A percentile compares a stretch with the other conserved stretches of the same genome.
These are phyloP conservation scores for Sylvilagus floridanus DNA, from an alignment of 2,797 vertebrate genomes.

Conservation along the genomic window DNA sequence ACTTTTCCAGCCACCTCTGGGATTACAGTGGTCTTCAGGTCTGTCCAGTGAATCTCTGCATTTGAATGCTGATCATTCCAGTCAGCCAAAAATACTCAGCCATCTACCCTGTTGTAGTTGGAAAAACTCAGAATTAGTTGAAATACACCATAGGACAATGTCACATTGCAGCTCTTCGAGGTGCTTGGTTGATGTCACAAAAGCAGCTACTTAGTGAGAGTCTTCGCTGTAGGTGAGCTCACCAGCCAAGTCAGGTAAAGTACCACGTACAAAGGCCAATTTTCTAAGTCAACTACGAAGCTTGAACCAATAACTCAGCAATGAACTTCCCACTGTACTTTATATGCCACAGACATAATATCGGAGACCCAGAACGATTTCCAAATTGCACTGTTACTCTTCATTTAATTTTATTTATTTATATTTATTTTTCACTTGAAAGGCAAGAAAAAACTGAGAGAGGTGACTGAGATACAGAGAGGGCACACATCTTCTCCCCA, in stretches of 20 bases:
- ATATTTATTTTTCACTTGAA: no score
- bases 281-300: conserved; percentile 33
- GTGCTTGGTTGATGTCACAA: neutral
- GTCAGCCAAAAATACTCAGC: neutral
- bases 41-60: neutral
- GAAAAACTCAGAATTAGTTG: conserved; percentile 17
- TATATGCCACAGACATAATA: neutral
- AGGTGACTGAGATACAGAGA: no score
- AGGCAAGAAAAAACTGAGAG: no score
- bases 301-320: conserved; percentile 22
- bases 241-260: neutral
- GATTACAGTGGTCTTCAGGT: neutral
- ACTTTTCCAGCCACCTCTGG: neutral
- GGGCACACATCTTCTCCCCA: no score
- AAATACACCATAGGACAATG: conserved; percentile 34
- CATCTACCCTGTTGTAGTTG: neutral
- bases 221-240: neutral
- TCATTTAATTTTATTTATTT: no score
- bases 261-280: neutral
- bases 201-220: neutral
- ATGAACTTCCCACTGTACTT: neutral
- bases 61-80: conserved; percentile 6
- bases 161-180: neutral
- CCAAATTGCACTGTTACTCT: neutral
- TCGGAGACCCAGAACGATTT: neutral